These are phyloP conservation scores for Spea multiplicata DNA, from an alignment of 2,113 vertebrate species.

Conservation along the genomic window DNA sequence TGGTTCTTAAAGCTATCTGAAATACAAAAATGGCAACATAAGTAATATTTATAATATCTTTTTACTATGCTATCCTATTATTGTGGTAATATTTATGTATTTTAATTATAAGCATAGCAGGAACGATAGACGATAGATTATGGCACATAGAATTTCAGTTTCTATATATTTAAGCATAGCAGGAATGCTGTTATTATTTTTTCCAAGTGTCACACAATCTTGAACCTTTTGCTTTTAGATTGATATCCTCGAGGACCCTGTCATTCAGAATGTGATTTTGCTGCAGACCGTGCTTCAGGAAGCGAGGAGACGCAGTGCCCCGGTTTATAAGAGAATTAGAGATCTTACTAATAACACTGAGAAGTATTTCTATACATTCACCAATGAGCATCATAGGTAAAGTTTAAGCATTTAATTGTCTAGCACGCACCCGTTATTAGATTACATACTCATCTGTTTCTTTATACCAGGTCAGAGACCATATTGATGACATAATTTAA, in stretches of 20 bases:
- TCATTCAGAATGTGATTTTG: slow-evolving; percentile 89
- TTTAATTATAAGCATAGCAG: no score
- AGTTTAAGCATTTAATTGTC: neutral
- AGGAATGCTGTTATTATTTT: neutral
- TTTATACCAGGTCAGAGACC: no score
- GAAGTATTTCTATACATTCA: slow-evolving; percentile 93
- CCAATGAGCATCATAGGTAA: slow-evolving; percentile 91
- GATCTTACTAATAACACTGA: slow-evolving; percentile 82
- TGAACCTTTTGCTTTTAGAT: slow-evolving; percentile 68
- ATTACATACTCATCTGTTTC: no score
- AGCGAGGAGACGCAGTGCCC: slow-evolving; percentile 85
- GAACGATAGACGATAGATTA: no score
- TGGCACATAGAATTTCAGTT: no score
- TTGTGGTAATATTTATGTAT: no score
- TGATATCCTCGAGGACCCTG: slow-evolving; percentile 87
- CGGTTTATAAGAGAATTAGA: slow-evolving; percentile 87
- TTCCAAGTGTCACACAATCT: neutral
- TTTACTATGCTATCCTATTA: neutral
- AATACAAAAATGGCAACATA: no score
- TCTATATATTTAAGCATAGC: no score
- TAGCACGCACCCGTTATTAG: no score
- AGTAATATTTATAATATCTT: no score
- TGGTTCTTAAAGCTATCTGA: no score
- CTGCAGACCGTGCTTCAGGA: slow-evolving; percentile 94
- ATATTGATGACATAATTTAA: no score